Conservation (phyloP, 2,113 vertebrate genomes). For the Heterocephalus glaber region DNA sequence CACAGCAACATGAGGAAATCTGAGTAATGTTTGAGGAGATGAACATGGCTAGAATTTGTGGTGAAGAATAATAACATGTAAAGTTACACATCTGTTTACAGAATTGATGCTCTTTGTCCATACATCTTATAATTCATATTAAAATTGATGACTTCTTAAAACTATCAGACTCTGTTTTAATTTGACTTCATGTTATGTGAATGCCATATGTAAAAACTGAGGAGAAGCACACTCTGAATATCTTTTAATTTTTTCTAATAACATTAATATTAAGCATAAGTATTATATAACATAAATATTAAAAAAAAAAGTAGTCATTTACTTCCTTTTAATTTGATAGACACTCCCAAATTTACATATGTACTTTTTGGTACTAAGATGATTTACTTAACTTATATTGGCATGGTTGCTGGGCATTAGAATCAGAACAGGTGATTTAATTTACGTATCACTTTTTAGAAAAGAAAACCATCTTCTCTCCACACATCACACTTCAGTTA, state of each 20-base stretch:
- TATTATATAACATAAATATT: slow-evolving; percentile 46
- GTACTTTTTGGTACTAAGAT: slow-evolving; percentile 65
- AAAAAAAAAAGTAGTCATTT: slow-evolving; percentile 65
- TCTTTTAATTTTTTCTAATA: slow-evolving; percentile 66
- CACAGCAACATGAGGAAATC: neutral
- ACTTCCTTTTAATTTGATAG: slow-evolving; percentile 75
- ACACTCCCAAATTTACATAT: slow-evolving; percentile 60
- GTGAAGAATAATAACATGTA: neutral
- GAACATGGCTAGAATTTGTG: neutral
- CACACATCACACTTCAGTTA: neutral
- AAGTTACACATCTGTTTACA: neutral
- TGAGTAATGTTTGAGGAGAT: neutral
- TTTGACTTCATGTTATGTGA: neutral
- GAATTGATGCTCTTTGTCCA: neutral
- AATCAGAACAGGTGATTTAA: slow-evolving; percentile 67
- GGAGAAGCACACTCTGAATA: neutral
- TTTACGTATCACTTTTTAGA: slow-evolving; percentile 58
- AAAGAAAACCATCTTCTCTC: slow-evolving; percentile 62
- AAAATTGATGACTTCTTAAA: neutral
- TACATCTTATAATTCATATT: neutral
- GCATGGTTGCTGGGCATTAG: slow-evolving; percentile 71
- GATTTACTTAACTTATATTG: slow-evolving; percentile 74
- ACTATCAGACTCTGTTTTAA: neutral
- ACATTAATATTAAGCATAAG: slow-evolving; percentile 16
- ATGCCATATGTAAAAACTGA: neutral